A percentile compares a stretch with the other conserved stretches of the same genome.
Conservation (phyloP, 1,140 invertebrate species). For the Drosophila truncata region DNA sequence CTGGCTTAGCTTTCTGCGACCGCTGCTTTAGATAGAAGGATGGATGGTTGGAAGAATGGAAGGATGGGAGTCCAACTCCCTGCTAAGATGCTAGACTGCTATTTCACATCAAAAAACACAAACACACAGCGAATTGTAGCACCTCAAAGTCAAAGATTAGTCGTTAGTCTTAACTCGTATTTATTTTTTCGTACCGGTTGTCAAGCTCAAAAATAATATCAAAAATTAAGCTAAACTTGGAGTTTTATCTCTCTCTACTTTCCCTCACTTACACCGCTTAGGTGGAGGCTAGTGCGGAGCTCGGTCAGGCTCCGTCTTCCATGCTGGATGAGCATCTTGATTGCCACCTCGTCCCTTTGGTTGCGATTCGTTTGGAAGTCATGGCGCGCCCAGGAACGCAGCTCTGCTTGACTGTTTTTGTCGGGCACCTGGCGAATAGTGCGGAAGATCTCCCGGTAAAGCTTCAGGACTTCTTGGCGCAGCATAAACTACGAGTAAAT, state of each 20-base stretch:
- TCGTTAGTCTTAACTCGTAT: conserved; percentile 59
- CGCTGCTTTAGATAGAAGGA: conserved; percentile 44
- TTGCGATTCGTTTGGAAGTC: conserved; percentile 90
- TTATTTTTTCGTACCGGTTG: conserved; percentile 67
- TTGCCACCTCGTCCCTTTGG: conserved; percentile 89
- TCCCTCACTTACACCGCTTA: conserved; percentile 82
- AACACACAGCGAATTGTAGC: conserved; percentile 69
- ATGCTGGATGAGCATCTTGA: conserved; percentile 90
- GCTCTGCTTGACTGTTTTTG: conserved; percentile 87
- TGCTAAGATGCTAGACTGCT: conserved; percentile 68
- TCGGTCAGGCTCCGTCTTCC: conserved; percentile 89
- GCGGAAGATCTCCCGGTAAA: conserved; percentile 90
- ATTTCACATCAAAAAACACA: conserved; percentile 42
- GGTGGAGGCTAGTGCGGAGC: conserved; percentile 88
- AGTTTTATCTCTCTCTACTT: conserved; percentile 35
- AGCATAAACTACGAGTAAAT: conserved; percentile 88
- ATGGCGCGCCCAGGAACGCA: conserved; percentile 89
- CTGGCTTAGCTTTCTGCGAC: conserved; percentile 72
- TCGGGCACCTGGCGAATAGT: conserved; percentile 89
- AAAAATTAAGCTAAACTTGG: conserved; percentile 46
- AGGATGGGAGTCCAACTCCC: conserved; percentile 47
- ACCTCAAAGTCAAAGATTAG: conserved; percentile 77
- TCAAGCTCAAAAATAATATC: conserved; percentile 70
- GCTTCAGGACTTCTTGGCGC: conserved; percentile 90
- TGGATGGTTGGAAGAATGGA: conserved; percentile 27